Percentiles rank a stretch among this genome's conserved stretches.
These are phyloP conservation scores for Ephestia elutella DNA, from an alignment of 1,140 invertebrate species.

Conservation along the genomic window DNA sequence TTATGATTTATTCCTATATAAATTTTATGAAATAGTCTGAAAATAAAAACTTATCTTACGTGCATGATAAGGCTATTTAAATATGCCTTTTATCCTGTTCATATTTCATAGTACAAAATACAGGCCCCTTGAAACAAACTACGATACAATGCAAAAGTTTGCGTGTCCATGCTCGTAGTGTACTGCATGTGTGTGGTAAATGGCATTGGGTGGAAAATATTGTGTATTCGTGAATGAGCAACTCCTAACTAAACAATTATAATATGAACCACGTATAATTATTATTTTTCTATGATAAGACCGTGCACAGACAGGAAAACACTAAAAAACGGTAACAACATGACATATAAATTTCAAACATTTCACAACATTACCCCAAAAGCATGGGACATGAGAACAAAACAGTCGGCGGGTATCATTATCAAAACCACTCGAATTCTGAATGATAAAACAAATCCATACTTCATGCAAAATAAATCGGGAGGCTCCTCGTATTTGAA, in stretches of 20 bases:
- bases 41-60: too few relatives aligned
- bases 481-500: slow-evolving; percentile 9
- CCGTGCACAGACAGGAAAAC: slow-evolving; percentile 9
- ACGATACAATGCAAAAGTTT: slow-evolving; percentile 4
- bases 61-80: too few relatives aligned
- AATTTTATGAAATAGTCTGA: too few relatives aligned
- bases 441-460: slow-evolving; percentile 21
- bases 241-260: not conserved
- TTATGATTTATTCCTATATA: too few relatives aligned
- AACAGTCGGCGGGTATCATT: slow-evolving; percentile 14
- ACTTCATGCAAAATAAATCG: slow-evolving; percentile 35
- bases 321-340: slow-evolving; percentile 24
- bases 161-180: not conserved
- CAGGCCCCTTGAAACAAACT: not conserved
- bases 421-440: slow-evolving; percentile 14
- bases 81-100: too few relatives aligned
- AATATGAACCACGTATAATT: not conserved
- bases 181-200: not conserved
- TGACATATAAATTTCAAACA: slow-evolving; percentile 22
- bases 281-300: not conserved
- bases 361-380: slow-evolving; percentile 27
- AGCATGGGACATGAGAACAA: slow-evolving; percentile 27
- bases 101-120: not conserved
- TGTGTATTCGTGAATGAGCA: not conserved
- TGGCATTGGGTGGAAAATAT: not conserved